Conservation (phyloP, 2,113 vertebrate species). For the Colius striatus region DNA sequence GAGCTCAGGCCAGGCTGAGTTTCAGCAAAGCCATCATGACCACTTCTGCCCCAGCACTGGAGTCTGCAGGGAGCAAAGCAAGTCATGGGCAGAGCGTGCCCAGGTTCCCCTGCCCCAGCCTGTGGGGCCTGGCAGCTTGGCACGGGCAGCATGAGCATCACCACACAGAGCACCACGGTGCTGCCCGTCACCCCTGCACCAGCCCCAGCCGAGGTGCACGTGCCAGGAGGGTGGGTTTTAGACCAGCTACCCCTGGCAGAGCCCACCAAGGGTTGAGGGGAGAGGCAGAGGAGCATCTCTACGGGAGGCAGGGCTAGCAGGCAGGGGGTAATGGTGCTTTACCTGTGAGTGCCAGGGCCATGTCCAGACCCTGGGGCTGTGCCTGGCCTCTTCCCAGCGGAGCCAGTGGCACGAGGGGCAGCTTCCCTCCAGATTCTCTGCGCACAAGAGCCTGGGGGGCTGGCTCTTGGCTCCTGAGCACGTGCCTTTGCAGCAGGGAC, state of each 20-base stretch:
- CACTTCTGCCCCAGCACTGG: not conserved
- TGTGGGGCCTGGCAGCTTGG: rapidly evolving
- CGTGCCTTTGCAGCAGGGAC: not conserved
- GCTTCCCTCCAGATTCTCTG: not conserved
- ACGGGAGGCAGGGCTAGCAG: rapidly evolving
- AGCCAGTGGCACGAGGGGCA: not conserved
- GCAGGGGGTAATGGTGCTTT: not conserved
- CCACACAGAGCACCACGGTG: rapidly evolving
- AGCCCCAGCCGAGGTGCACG: not conserved
- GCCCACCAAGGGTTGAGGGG: not conserved
- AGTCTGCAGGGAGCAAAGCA: not conserved
- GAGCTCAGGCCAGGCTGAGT: not conserved
- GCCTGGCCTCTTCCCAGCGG: not conserved
- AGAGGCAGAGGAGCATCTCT: not conserved
- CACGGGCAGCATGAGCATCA: not conserved
- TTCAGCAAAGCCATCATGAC: not conserved
- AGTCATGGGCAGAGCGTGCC: not conserved
- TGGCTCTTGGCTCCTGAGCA: not conserved
- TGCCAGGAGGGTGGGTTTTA: not conserved
- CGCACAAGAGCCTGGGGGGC: not conserved
- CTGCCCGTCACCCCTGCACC: no score
- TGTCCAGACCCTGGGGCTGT: slow-evolving; percentile 7
- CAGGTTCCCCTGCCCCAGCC: not conserved
- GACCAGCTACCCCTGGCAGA: not conserved
- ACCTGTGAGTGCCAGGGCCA: slow-evolving; percentile 80